Evolutionary conservation across 2,797 vertebrate genomes (phyloP).

Genomic region (Florisuga fusca): DNA sequence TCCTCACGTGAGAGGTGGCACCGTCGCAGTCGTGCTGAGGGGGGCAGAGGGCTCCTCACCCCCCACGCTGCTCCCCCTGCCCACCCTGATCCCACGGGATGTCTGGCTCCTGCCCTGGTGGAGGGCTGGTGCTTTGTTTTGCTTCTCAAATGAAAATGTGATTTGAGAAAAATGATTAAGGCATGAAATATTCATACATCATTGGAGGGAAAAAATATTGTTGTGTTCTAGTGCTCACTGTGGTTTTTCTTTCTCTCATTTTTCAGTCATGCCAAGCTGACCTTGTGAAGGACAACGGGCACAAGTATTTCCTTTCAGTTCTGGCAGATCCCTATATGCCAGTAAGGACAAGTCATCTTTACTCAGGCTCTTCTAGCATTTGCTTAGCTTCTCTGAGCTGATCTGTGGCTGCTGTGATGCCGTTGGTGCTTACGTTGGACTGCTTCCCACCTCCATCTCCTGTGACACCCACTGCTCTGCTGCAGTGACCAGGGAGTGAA

Average conservation of each 20-base stretch:
- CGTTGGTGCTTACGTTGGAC: neutral
- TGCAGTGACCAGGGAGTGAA: neutral
- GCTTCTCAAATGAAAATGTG: neutral
- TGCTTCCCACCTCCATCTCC: neutral
- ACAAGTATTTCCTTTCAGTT: slow-evolving; percentile 98
- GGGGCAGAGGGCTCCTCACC: neutral
- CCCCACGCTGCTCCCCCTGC: neutral
- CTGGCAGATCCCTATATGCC: slow-evolving; percentile 97
- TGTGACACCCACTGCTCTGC: neutral
- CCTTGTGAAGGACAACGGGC: slow-evolving; percentile 97
- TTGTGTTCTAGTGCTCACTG: neutral
- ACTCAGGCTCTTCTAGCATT: neutral
- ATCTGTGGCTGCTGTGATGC: neutral
- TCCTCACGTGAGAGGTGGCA: neutral
- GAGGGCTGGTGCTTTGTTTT: neutral
- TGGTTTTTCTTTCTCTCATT: neutral
- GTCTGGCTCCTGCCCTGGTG: neutral
- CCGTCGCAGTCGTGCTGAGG: too few species aligned
- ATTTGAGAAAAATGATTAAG: neutral
- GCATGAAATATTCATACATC: neutral
- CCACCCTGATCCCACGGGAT: neutral
- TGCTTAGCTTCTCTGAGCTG: neutral
- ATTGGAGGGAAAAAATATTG: neutral
- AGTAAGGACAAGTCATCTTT: slow-evolving; percentile 80
- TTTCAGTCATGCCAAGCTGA: slow-evolving; percentile 96